These are phyloP conservation scores for Netelia inedita DNA, from an alignment of 2,888 invertebrate species.

Conservation along the genomic window DNA sequence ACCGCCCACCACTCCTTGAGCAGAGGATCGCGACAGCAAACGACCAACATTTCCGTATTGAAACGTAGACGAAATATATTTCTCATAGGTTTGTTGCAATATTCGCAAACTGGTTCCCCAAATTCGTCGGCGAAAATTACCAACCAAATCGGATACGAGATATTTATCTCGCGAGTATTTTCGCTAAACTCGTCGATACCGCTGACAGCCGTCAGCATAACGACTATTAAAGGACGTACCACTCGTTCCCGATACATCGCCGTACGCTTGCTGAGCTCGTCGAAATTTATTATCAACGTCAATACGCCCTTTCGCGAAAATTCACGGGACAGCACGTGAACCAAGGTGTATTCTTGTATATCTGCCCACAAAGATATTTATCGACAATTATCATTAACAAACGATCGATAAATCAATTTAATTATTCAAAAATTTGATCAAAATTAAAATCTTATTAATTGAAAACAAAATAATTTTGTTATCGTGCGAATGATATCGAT, in stretches of 20 bases:
- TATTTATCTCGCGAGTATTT: conserved; percentile 56
- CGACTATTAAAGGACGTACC: conserved; percentile 74
- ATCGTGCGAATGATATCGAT: no score
- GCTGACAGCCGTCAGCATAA: conserved; percentile 67
- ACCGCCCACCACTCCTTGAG: conserved; percentile 78
- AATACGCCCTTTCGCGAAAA: conserved; percentile 70
- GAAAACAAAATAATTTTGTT: neutral
- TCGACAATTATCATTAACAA: no score
- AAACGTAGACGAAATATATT: conserved; percentile 75
- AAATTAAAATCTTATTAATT: neutral
- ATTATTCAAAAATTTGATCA: neutral
- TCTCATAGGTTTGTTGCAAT: conserved; percentile 68
- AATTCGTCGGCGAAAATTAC: conserved; percentile 73
- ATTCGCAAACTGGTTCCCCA: conserved; percentile 52
- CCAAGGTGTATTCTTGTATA: conserved; percentile 59
- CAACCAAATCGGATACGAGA: conserved; percentile 76
- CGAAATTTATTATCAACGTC: conserved; percentile 64
- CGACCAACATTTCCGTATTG: conserved; percentile 77
- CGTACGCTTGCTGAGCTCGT: conserved; percentile 23
- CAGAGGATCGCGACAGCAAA: conserved; percentile 69
- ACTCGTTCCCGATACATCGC: conserved; percentile 55
- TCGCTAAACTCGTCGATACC: conserved; percentile 69
- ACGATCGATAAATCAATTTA: neutral
- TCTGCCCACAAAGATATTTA: conserved; percentile 11
- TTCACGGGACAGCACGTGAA: conserved; percentile 67